A percentile compares a stretch with the other conserved stretches of the same genome.
Conservation (phyloP, 2,888 invertebrate species). For the Aphelenchoides bicaudatus region DNA sequence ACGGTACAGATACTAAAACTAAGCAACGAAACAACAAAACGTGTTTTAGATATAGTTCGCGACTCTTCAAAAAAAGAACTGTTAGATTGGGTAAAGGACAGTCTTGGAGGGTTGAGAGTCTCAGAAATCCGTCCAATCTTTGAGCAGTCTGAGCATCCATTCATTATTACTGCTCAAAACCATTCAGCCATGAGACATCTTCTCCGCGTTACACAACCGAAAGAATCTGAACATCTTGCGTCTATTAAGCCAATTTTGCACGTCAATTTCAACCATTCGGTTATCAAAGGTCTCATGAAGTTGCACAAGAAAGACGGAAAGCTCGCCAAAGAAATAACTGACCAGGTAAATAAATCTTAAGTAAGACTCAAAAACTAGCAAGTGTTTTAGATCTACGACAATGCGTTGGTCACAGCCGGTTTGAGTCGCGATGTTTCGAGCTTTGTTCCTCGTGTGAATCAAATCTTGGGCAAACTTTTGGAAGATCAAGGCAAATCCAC, state of each 20-base stretch:
- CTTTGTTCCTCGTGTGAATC: slow-evolving; percentile 80
- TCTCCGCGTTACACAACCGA: slow-evolving; percentile 70
- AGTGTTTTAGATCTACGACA: slow-evolving; percentile 73
- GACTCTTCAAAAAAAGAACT: slow-evolving; percentile 76
- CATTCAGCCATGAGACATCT: slow-evolving; percentile 71
- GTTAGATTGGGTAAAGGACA: slow-evolving; percentile 74
- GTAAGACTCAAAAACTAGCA: slow-evolving; percentile 30
- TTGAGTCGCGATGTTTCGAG: slow-evolving; percentile 84
- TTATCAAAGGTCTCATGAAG: slow-evolving; percentile 78
- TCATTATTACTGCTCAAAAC: slow-evolving; percentile 76
- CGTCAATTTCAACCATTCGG: slow-evolving; percentile 85
- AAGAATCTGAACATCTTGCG: slow-evolving; percentile 71
- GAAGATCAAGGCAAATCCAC: slow-evolving; percentile 38
- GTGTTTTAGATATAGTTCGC: slow-evolving; percentile 64
- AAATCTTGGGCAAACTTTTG: slow-evolving; percentile 69
- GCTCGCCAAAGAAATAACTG: slow-evolving; percentile 76
- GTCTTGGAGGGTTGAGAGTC: slow-evolving; percentile 68
- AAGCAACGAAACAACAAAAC: background rate
- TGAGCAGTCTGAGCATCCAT: slow-evolving; percentile 82
- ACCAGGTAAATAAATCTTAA: slow-evolving; percentile 69
- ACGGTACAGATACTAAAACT: too few relatives aligned
- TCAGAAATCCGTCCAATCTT: slow-evolving; percentile 69
- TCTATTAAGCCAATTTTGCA: slow-evolving; percentile 85
- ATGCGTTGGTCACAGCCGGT: slow-evolving; percentile 91
- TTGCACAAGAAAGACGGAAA: slow-evolving; percentile 73